These are phyloP conservation scores for Phymanthus crucifer DNA, from an alignment of 92 coral and sea anemone species.

Conservation along the genomic window DNA sequence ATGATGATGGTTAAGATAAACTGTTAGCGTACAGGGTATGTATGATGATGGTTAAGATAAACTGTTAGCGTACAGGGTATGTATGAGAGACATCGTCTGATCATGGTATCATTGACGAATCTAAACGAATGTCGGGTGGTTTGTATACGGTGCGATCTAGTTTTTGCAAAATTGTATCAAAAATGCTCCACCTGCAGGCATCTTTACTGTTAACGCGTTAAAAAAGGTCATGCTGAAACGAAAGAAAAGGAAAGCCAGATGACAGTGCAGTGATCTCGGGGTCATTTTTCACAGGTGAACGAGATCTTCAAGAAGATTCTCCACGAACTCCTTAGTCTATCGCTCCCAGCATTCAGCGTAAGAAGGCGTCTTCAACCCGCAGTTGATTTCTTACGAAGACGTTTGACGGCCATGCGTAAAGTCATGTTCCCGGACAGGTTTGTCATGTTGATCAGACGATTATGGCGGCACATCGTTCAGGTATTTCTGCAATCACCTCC, in stretches of 20 bases:
- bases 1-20: conserved; percentile 57
- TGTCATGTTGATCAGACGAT: conserved; percentile 38
- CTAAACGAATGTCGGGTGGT: no score
- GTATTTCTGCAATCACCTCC: conserved; percentile 25
- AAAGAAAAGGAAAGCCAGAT: neutral
- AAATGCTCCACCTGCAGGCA: no score
- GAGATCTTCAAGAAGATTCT: conserved; percentile 64
- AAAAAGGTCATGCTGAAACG: neutral
- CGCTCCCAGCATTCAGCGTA: conserved; percentile 62
- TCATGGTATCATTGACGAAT: no score
- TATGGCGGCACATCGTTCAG: conserved; percentile 62
- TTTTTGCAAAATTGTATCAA: no score
- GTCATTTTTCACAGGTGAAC: conserved; percentile 57
- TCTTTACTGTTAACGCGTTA: no score
- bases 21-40: no score
- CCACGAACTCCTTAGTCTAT: conserved; percentile 55
- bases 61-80: no score
- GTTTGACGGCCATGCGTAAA: conserved; percentile 46
- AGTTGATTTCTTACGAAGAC: conserved; percentile 55
- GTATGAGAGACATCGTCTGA: no score
- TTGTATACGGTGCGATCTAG: no score
- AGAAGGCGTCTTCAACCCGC: conserved; percentile 81
- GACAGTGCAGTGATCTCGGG: neutral
- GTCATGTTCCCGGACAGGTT: conserved; percentile 62
- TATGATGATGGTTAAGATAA: neutral